phyloP scores from a whole-genome alignment of 2,797 vertebrate species.

The Toxotes lorentzi region DNA sequence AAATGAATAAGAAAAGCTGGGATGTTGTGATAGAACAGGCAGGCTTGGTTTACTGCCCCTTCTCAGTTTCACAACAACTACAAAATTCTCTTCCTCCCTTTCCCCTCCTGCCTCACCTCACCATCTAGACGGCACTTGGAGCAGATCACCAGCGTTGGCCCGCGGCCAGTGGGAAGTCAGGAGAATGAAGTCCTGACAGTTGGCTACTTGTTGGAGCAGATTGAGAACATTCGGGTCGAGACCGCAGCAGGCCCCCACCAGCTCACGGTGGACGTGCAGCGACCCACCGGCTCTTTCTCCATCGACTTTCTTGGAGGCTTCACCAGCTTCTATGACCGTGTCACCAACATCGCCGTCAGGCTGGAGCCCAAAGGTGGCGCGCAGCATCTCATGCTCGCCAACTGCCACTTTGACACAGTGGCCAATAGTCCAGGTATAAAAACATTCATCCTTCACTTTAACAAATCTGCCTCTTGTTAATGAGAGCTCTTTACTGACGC shows the following conservation, averaged over 20 bases:
- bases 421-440: constrained; percentile 92
- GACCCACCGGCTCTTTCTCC: constrained; percentile 95
- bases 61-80: neutral
- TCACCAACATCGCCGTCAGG: constrained; percentile 93
- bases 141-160: constrained; percentile 92
- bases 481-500: neutral
- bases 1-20: neutral
- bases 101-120: constrained; percentile 43
- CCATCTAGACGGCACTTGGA: constrained; percentile 90
- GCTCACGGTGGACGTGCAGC: constrained; percentile 90
- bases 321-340: constrained; percentile 95
- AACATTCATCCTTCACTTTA: neutral
- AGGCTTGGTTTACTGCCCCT: constrained; percentile 1
- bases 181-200: constrained; percentile 95
- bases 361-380: constrained; percentile 91
- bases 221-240: constrained; percentile 86
- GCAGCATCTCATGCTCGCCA: constrained; percentile 93
- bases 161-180: constrained; percentile 92
- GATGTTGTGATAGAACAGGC: neutral
- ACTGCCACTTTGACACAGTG: constrained; percentile 98
- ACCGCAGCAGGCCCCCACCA: constrained; percentile 82
- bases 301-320: constrained; percentile 97
- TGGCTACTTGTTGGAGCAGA: constrained; percentile 91
- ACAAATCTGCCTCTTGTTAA: neutral
- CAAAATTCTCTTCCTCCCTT: neutral